Evolutionary conservation across 2,888 invertebrate species (phyloP).

Genomic region (Archips xylosteana): DNA sequence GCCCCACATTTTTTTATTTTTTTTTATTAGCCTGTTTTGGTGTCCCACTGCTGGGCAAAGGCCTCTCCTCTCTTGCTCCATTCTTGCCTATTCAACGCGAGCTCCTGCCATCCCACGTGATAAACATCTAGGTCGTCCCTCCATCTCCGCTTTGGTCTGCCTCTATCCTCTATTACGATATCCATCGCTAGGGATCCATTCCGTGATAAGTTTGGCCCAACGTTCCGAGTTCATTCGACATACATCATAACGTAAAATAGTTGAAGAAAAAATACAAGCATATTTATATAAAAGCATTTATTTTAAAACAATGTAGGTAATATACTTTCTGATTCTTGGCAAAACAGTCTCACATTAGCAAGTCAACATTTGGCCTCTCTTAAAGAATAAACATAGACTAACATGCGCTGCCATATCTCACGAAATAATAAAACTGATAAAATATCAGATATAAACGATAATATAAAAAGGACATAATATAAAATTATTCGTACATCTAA

Average conservation of each 20-base stretch:
- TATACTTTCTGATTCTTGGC: constrained; percentile 86
- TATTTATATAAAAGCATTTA: constrained; percentile 85
- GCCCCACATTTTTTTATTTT: too few species aligned
- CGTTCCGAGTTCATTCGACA: too few species aligned
- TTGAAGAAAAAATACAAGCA: constrained; percentile 22
- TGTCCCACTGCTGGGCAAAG: too few species aligned
- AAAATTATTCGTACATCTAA: constrained; percentile 76
- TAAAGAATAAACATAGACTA: constrained; percentile 82
- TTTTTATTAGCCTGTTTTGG: too few species aligned
- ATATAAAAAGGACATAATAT: constrained; percentile 77
- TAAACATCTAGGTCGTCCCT: too few species aligned
- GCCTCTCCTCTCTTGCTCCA: too few species aligned
- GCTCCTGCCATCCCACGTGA: too few species aligned
- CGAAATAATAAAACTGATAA: constrained; percentile 76
- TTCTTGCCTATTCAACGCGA: too few species aligned
- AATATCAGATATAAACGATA: constrained; percentile 78
- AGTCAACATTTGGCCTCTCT: constrained; percentile 86
- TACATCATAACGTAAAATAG: neutral
- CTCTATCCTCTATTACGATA: too few species aligned
- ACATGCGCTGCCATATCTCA: constrained; percentile 85
- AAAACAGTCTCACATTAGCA: constrained; percentile 86
- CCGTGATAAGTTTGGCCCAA: too few species aligned
- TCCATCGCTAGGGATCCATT: too few species aligned
- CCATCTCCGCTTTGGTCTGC: too few species aligned
- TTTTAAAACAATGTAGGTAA: constrained; percentile 86